Conservation (phyloP, 1,140 invertebrate genomes). For the Agraylea sexmaculata region DNA sequence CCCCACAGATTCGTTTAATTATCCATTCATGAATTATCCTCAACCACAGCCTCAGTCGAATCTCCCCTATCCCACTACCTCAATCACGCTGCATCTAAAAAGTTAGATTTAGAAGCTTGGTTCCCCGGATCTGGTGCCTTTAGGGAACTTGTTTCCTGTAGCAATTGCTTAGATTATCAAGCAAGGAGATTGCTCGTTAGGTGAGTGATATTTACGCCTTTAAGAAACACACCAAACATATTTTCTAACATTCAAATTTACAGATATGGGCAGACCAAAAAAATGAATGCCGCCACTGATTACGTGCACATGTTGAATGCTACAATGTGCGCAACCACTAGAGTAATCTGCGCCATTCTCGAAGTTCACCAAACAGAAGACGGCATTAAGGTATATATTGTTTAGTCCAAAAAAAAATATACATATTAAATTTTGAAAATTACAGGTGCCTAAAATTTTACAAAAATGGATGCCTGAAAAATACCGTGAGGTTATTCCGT, state of each 20-base stretch:
- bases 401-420: no score
- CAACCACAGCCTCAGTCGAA: no score
- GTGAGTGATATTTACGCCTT: conserved; percentile 26
- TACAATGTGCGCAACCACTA: conserved; percentile 96
- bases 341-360: conserved; percentile 93
- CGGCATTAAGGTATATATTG: conserved; percentile 78
- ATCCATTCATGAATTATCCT: no score
- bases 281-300: conserved; percentile 90
- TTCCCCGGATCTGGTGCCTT: conserved; percentile 91
- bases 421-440: not conserved
- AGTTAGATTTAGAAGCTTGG: conserved; percentile 96
- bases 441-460: conserved; percentile 63
- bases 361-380: conserved; percentile 95
- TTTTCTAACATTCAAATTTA: no score
- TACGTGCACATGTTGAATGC: conserved; percentile 99
- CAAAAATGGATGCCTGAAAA: conserved; percentile 78
- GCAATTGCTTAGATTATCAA: conserved; percentile 98
- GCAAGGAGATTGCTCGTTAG: conserved; percentile 71
- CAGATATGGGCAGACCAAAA: conserved; percentile 96
- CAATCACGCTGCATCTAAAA: conserved; percentile 98
- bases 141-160: conserved; percentile 95
- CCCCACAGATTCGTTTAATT: no score
- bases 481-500: conserved; percentile 81
- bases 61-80: no score
- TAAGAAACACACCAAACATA: no score